These are phyloP conservation scores for Spizaetus ornatus DNA, from an alignment of 2,113 vertebrate genomes.

Conservation along the genomic window DNA sequence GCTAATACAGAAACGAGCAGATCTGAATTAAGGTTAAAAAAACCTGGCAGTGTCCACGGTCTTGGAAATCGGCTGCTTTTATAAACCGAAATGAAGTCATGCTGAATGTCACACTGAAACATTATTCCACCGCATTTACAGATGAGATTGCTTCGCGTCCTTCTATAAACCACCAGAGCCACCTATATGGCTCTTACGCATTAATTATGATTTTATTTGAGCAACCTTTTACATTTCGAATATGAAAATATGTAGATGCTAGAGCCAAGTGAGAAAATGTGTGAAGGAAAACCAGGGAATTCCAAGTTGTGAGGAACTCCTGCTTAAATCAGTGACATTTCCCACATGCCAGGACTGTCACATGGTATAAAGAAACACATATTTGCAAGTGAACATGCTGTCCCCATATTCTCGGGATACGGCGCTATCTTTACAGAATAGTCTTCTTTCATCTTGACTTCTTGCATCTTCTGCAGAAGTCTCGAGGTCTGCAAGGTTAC, in stretches of 20 bases:
- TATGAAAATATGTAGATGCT: not conserved
- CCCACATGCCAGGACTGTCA: not conserved
- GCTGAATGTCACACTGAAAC: not conserved
- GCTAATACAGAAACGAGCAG: not conserved
- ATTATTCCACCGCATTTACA: not conserved
- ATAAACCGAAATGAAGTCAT: constrained; percentile 25
- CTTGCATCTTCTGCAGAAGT: not conserved
- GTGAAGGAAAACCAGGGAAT: not conserved
- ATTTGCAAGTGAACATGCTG: not conserved
- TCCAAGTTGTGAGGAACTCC: not conserved
- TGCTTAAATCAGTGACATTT: not conserved
- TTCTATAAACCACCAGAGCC: not conserved
- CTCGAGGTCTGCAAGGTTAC: not conserved
- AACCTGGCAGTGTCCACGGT: not conserved
- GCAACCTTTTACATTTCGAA: not conserved
- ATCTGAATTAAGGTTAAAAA: not conserved
- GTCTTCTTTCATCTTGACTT: not conserved
- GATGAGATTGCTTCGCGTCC: not conserved
- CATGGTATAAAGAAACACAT: not conserved
- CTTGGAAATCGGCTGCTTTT: not conserved
- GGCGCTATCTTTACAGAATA: not conserved
- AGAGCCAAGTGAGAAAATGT: not conserved
- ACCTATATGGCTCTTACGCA: fast-evolving
- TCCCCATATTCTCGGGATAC: not conserved
- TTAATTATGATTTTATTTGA: not conserved